Conservation (phyloP, 2,113 vertebrate species). For the Pachycephala philippinensis region DNA sequence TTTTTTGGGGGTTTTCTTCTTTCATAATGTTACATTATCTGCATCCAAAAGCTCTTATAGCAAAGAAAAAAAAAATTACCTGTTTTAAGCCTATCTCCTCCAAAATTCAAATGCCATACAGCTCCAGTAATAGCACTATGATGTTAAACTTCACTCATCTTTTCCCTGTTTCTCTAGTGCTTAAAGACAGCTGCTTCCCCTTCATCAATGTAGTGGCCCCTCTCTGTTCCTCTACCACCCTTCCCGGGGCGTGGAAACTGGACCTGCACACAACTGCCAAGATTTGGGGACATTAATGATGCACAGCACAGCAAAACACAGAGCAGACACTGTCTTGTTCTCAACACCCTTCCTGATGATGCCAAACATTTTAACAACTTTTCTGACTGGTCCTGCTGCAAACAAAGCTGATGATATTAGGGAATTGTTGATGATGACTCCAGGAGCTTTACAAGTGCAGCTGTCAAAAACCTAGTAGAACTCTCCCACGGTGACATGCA, state of each 20-base stretch:
- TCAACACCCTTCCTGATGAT: neutral
- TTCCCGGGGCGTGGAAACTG: neutral
- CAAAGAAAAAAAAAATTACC: neutral
- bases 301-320: neutral
- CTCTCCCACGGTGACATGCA: neutral
- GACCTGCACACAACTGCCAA: neutral
- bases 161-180: neutral
- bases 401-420: neutral
- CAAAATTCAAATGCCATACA: neutral
- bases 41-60: neutral
- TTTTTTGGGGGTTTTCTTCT: neutral
- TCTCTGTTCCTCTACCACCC: neutral
- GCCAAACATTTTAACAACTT: neutral
- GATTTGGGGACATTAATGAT: neutral
- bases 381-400: neutral
- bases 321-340: neutral
- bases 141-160: neutral
- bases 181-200: neutral
- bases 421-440: neutral
- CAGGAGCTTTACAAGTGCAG: neutral
- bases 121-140: neutral
- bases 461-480: neutral
- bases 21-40: neutral
- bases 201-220: neutral
- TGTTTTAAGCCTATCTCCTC: neutral